Base-by-base conservation (phyloP, 2,113 vertebrate species). In the Cynoglossus semilaevis region DNA sequence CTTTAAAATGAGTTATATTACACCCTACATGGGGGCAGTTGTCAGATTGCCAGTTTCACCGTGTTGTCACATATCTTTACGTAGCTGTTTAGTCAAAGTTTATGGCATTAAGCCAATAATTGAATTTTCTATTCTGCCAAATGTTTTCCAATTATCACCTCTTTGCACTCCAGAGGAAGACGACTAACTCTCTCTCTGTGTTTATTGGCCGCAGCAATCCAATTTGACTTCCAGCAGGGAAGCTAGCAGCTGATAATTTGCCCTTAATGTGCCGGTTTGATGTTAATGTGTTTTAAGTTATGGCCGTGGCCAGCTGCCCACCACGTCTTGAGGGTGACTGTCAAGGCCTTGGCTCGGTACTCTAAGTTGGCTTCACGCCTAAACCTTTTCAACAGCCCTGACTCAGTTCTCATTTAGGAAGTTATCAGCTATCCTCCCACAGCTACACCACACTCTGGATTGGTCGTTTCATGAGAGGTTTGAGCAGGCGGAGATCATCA, bases 281-380 rank as follows among this genome's bases (percentile, higher is more conserved):
- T 82, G 74, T 76, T 80, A 86, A 83, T 80, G 67, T 73, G 78
- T 77, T 80, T 82, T 77, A 84, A 84, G 83, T 87, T 82, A 82
- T 75, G 81, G 63, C 54, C 55, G 76, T 83, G 84, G 87, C 81
- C 35, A 57, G 64, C 43, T 76, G 76, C 82, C 87, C 76, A 36
- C 67, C 69, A 63, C 51, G 74, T 77, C 72, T 71, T 11, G 11
- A 63, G 72, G 63, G 64, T 51, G 67, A 62, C 81, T 80, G 78
- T 71, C 68, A 57, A 18, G 64, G 73, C 63, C 48, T 18, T 74
- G 76, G 79, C 77, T 76, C 57, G 9, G 63, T 55, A 58, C 64
- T 50, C 19, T n/a, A 71, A 70, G 68, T 73, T 81, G 83, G 80
- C 72, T 71, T 76, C 40, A 12, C 84, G 82, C 66, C 70, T 83